Base-by-base conservation (phyloP, 1,140 invertebrate genomes). In the Psilanteris sp. region DNA sequence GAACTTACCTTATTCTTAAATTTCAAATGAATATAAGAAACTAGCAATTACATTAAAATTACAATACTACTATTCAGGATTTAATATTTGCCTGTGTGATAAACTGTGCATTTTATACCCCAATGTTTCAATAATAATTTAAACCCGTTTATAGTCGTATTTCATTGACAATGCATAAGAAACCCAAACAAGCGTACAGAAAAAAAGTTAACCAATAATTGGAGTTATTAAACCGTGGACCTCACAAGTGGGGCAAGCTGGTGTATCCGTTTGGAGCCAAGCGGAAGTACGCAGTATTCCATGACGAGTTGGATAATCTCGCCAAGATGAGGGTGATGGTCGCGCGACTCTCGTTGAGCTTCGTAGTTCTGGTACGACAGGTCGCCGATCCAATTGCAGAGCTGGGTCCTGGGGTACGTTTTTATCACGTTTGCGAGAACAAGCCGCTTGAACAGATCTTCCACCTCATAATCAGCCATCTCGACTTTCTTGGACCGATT, bases 201-300 rank as follows among this genome's bases (percentile, higher is more conserved):
- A 68, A 68, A 68, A 32, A 16, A 20, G 24, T 3, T 0, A n/a
- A n/a, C 7, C 27, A 57, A 59, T 61, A 70, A 70, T 59, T 61
- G 54, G 31, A 34, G 67, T 72, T 55, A 55, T 62, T 46, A 41
- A 13, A 93, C 13, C 20, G 34, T 82, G 0, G 92, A 92, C 77
- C 90, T 90, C 2, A 91, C 85, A 31, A 91, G 82, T 3, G 91
- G 91, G 5, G 90, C 89, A 22, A 89, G 77, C 48, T 88, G 82
- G 79, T 91, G 91, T 6, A 91, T 87, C 15, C 87, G 83, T 46
- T 85, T 83, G 11, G 91, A 91, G 16, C 90, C 91, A 16, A 93
- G 81, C 1, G 92, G 92, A 16, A 94, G 83, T 44, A 93, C 89
- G 55, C 90, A 92, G 79, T 91, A 92, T 73, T 93, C 91, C 72